Evolutionary conservation across 2,113 vertebrate species (phyloP).

Genomic region (Colossoma macropomum): DNA sequence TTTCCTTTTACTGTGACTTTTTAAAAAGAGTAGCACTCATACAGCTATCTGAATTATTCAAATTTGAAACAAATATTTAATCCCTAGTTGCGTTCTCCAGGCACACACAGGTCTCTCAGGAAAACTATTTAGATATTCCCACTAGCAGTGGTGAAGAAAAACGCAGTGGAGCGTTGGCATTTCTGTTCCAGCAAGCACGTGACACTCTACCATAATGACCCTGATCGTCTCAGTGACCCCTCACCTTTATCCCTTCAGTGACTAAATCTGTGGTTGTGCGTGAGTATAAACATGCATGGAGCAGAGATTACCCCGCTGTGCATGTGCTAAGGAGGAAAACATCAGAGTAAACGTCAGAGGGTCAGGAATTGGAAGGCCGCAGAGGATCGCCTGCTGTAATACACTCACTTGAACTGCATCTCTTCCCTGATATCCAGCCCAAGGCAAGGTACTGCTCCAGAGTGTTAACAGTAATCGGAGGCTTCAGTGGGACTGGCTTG

Average conservation of each 20-base stretch:
- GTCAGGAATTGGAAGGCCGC: not conserved
- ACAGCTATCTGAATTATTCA: too few relatives aligned
- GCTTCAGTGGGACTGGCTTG: conserved; percentile 28
- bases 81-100: too few relatives aligned
- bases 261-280: conserved; percentile 10
- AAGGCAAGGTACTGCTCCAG: not conserved
- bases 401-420: conserved; percentile 18
- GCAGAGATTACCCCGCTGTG: conserved; percentile 2
- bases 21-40: too few relatives aligned
- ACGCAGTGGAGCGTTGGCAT: not conserved
- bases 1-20: too few relatives aligned
- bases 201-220: not conserved
- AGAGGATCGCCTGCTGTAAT: not conserved
- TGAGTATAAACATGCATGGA: conserved; percentile 22
- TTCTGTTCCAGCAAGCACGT: not conserved
- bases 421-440: not conserved
- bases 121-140: conserved; percentile 2
- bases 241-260: conserved; percentile 8
- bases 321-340: not conserved
- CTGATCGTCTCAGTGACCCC: conserved; percentile 22
- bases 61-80: too few relatives aligned
- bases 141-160: not conserved
- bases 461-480: conserved; percentile 37
- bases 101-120: conserved; percentile 3
- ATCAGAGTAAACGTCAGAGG: not conserved